These are phyloP conservation scores for Cathartes aura DNA, from an alignment of 2,113 vertebrate genomes.

Conservation along the genomic window DNA sequence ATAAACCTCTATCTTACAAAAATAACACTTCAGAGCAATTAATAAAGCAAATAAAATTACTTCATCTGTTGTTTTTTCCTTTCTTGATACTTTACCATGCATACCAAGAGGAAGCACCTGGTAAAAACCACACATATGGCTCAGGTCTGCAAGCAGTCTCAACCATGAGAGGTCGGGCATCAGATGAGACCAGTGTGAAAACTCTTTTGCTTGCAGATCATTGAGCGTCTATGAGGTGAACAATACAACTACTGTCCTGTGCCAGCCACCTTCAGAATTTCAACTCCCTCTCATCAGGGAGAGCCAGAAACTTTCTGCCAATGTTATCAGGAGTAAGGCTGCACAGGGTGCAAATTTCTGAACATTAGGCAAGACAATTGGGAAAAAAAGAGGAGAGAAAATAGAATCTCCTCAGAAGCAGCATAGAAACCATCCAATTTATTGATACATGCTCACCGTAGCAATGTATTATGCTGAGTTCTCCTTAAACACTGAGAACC, in stretches of 20 bases:
- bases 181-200: background rate
- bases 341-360: background rate
- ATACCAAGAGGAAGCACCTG: slow-evolving; percentile 50
- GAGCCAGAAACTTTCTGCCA: background rate
- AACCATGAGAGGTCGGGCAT: background rate
- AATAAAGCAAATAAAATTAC: background rate
- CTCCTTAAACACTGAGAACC: background rate
- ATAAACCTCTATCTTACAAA: background rate
- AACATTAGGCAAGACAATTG: background rate
- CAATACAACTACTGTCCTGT: background rate
- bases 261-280: background rate
- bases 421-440: background rate
- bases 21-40: background rate
- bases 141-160: background rate
- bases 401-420: background rate
- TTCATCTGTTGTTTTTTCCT: background rate
- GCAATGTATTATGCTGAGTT: background rate
- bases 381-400: background rate
- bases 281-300: background rate
- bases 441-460: background rate
- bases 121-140: background rate
- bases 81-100: background rate
- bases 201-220: background rate
- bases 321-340: background rate
- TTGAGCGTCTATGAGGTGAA: background rate